Evolutionary conservation across 2,888 invertebrate genomes (phyloP).

Genomic region (Harpagoxenus sublaevis): DNA sequence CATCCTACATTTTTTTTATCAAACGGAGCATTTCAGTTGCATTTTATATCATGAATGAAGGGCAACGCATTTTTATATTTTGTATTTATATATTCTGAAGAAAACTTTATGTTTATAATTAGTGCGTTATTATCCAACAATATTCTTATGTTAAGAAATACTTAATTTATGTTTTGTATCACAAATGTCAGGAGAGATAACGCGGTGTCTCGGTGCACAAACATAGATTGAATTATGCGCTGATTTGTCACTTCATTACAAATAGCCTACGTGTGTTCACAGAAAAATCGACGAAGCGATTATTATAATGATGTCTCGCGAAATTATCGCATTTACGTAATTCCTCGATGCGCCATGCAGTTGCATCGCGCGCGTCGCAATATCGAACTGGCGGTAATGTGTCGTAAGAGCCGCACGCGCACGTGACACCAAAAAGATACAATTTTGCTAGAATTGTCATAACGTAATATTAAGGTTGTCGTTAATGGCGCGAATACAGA

Average conservation of each 20-base stretch:
- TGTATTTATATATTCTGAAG: neutral
- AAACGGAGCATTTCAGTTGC: neutral
- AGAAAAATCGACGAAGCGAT: neutral
- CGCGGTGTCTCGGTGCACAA: neutral
- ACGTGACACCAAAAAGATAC: neutral
- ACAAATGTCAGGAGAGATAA: neutral
- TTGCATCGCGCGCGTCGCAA: neutral
- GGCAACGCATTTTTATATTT: neutral
- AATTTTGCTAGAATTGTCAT: neutral
- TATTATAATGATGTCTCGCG: constrained; percentile 11
- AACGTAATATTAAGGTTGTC: neutral
- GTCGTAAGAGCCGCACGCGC: neutral
- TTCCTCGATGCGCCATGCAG: neutral
- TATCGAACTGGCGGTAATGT: neutral
- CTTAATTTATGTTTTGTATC: neutral
- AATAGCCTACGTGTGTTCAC: neutral
- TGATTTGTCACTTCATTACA: constrained; percentile 6
- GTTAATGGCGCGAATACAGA: neutral
- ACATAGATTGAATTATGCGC: neutral
- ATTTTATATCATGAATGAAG: too few species aligned
- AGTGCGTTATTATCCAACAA: neutral
- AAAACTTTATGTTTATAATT: neutral
- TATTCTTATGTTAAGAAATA: neutral
- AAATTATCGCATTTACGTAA: constrained; percentile 61
- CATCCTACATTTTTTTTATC: neutral